A percentile compares a stretch with the other conserved stretches of the same genome.
Conservation (phyloP, 2,888 invertebrate genomes). For the Eucera pruinosa region DNA sequence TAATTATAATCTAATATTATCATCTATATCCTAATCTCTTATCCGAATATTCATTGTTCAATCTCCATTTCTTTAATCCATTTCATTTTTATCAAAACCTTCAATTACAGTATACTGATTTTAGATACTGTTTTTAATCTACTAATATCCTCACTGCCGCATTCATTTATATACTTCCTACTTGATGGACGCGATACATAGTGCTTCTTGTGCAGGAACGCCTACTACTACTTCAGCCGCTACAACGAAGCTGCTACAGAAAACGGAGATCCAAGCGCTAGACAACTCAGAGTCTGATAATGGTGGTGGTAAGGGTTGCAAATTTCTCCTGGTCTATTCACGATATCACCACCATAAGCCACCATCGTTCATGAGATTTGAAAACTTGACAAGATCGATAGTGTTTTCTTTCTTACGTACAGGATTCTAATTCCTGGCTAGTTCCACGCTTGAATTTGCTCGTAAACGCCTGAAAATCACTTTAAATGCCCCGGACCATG, state of each 20-base stretch:
- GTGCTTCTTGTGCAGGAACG: conserved; percentile 82
- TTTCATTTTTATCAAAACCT: too few species aligned
- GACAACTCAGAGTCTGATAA: conserved; percentile 79
- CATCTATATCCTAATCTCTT: not conserved
- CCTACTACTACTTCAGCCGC: conserved; percentile 80
- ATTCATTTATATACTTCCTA: conserved; percentile 69
- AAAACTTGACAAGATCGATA: conserved; percentile 67
- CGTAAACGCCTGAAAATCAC: conserved; percentile 39
- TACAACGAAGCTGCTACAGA: conserved; percentile 81
- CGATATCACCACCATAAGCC: conserved; percentile 71
- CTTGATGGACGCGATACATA: conserved; percentile 81
- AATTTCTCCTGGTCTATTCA: conserved; percentile 65
- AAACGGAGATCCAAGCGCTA: conserved; percentile 83
- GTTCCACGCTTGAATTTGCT: conserved; percentile 25
- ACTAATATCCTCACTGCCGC: conserved; percentile 13
- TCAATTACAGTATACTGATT: too few species aligned
- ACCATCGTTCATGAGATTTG: conserved; percentile 65
- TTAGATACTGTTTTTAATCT: not conserved
- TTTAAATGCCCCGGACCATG: conserved; percentile 22
- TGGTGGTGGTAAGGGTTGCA: conserved; percentile 81
- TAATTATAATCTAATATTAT: not conserved
- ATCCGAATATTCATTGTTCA: not conserved
- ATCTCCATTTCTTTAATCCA: too few species aligned
- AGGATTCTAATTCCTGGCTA: conserved; percentile 39
- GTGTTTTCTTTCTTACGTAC: conserved; percentile 43